phyloP scores from a whole-genome alignment of 2,888 invertebrate genomes.

The Dasypogon diadema region DNA sequence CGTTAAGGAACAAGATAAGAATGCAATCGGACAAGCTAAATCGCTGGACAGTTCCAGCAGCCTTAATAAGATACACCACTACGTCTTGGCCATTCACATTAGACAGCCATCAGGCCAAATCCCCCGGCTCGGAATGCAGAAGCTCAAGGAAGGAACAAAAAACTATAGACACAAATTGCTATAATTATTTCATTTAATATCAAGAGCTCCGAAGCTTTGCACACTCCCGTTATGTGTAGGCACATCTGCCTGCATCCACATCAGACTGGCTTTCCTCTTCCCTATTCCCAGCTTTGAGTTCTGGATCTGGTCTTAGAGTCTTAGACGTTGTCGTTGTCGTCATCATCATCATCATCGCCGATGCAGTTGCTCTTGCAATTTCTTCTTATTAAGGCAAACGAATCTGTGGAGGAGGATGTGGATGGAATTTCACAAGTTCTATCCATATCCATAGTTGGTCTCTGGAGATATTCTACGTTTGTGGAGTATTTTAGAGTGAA shows the following conservation, averaged over 20 bases:
- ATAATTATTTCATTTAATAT: conserved; percentile 54
- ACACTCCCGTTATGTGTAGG: conserved; percentile 2
- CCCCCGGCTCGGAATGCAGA: neutral
- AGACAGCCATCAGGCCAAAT: neutral
- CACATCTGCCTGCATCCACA: neutral
- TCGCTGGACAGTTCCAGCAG: conserved; percentile 4
- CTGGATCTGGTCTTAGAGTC: conserved; percentile 1
- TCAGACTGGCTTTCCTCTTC: too few species aligned
- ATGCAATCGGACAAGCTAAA: conserved; percentile 22
- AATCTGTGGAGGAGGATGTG: conserved; percentile 30
- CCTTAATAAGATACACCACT: conserved; percentile 9
- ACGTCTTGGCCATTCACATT: neutral
- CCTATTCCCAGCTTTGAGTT: too few species aligned
- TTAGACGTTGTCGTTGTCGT: too few species aligned
- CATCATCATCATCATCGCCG: conserved; percentile 6
- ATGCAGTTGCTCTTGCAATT: conserved; percentile 30
- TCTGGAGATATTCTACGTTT: conserved; percentile 21
- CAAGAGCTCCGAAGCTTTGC: conserved; percentile 21
- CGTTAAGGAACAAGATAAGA: conserved; percentile 22
- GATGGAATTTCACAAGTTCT: conserved; percentile 14
- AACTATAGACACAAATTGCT: conserved; percentile 50
- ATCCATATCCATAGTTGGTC: neutral
- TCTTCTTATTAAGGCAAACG: conserved; percentile 24
- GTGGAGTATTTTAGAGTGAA: neutral
- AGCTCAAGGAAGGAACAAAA: neutral